A percentile compares a stretch with the other conserved stretches of the same genome.
Evolutionary conservation across 2,113 vertebrate species (phyloP).

Genomic region (Pica pica): DNA sequence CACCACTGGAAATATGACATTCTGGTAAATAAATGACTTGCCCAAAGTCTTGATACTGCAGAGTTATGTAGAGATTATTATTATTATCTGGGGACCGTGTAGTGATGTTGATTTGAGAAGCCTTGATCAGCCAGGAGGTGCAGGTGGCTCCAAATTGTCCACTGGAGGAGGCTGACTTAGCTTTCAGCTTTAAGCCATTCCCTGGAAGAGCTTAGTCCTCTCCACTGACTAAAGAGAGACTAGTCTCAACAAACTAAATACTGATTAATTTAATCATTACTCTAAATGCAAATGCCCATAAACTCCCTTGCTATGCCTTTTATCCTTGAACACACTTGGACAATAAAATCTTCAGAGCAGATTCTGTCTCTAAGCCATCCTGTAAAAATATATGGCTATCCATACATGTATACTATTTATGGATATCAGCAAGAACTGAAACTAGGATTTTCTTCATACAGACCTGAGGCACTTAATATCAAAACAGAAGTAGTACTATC

Average conservation of each 20-base stretch:
- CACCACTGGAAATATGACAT: neutral
- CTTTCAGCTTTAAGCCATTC: neutral
- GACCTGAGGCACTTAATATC: neutral
- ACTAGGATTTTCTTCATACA: neutral
- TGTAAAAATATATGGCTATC: neutral
- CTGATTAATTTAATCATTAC: neutral
- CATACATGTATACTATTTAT: neutral
- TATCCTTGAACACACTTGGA: neutral
- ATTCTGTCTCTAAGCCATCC: neutral
- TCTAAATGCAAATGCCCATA: neutral
- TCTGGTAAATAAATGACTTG: neutral
- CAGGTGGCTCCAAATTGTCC: neutral
- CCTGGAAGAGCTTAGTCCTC: neutral
- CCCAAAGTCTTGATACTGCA: neutral
- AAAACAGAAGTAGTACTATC: neutral
- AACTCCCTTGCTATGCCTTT: neutral
- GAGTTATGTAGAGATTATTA: neutral
- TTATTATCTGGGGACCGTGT: neutral
- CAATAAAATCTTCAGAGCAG: neutral
- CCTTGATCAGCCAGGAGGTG: neutral
- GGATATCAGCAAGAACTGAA: neutral
- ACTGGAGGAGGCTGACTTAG: neutral
- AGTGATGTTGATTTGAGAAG: neutral
- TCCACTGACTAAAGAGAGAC: neutral
- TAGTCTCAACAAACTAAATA: neutral